phyloP scores from a whole-genome alignment of 2,888 invertebrate species.

The Lepidonotus clava region DNA sequence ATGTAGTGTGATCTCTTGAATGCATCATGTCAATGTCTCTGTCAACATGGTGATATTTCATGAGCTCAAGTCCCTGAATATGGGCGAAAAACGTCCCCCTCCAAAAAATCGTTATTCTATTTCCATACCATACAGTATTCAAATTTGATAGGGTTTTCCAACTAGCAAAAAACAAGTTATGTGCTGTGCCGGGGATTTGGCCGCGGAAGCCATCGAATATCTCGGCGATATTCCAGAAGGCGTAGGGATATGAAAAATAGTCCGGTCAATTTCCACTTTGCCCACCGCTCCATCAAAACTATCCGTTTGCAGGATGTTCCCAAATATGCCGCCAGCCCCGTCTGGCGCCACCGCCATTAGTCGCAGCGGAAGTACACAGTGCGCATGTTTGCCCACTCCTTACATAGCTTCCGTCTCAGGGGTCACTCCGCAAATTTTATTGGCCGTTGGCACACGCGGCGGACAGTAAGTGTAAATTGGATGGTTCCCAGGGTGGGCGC shows the following conservation, averaged over 20 bases:
- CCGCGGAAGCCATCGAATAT: too few species aligned
- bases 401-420: slow-evolving; percentile 30
- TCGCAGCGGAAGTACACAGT: background rate
- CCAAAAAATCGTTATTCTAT: too few species aligned
- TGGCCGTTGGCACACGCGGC: background rate
- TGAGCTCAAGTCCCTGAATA: too few species aligned
- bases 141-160: too few species aligned
- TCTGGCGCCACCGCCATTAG: background rate
- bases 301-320: slow-evolving; percentile 9
- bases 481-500: background rate
- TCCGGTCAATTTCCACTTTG: slow-evolving; percentile 15
- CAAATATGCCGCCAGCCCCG: background rate
- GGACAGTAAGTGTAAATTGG: slow-evolving; percentile 6
- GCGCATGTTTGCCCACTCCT: slow-evolving; percentile 42
- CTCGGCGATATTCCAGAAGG: too few species aligned
- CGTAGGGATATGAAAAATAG: background rate
- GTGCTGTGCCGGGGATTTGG: too few species aligned
- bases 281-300: slow-evolving; percentile 1
- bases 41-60: too few species aligned
- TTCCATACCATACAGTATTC: too few species aligned
- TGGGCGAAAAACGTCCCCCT: too few species aligned
- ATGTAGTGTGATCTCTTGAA: too few species aligned
- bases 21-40: too few species aligned
- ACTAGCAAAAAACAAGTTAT: too few species aligned
- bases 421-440: slow-evolving; percentile 25